Evolutionary conservation across 2,888 invertebrate genomes (phyloP).

Genomic region (Apamea crenata): DNA sequence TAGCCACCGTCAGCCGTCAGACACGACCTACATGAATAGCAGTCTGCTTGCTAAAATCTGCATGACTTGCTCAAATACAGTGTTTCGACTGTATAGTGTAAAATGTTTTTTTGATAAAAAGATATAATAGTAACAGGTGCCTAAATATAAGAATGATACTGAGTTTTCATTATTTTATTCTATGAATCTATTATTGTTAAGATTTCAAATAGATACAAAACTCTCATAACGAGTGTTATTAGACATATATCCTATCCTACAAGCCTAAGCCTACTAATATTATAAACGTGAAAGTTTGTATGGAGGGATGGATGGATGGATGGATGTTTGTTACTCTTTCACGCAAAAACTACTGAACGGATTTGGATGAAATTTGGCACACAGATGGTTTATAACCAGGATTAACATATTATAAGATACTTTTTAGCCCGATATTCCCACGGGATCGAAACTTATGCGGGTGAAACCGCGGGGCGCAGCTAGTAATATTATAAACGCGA

Average conservation of each 20-base stretch:
- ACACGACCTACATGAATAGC: conserved; percentile 48
- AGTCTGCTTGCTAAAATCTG: conserved; percentile 38
- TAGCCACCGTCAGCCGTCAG: conserved; percentile 15
- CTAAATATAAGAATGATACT: neutral
- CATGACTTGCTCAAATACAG: conserved; percentile 41
- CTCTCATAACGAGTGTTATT: neutral
- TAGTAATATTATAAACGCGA: no score
- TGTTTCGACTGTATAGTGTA: conserved; percentile 23
- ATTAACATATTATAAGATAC: no score
- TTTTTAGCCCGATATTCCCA: no score
- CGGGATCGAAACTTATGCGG: no score
- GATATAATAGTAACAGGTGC: neutral
- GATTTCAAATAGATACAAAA: neutral
- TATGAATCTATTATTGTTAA: neutral
- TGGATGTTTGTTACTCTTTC: no score
- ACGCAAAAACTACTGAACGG: no score
- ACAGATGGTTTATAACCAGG: no score
- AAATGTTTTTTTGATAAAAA: neutral
- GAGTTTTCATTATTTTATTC: neutral
- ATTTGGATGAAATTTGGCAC: no score
- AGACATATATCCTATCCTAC: neutral
- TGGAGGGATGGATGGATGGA: no score
- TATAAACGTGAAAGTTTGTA: no score
- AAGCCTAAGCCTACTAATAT: no score
- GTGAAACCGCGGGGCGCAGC: no score